Conservation (phyloP, 2,797 vertebrate species). For the Melanotaenia pygmaea region DNA sequence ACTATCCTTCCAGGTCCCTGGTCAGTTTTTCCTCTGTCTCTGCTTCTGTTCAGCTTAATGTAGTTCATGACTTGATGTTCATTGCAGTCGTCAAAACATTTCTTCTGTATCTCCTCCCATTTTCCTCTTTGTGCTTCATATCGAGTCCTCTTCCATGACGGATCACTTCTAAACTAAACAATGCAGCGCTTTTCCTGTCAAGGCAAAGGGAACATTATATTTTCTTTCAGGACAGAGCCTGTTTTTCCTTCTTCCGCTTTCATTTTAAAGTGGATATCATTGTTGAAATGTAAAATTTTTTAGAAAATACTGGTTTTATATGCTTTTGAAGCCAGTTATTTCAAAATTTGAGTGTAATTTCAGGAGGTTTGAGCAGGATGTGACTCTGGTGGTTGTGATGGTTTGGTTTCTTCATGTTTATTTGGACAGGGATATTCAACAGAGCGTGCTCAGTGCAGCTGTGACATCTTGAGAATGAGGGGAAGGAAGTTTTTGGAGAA, state of each 20-base stretch:
- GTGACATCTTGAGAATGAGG: background rate
- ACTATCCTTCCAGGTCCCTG: constrained; percentile 1
- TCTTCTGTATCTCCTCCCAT: constrained; percentile 54
- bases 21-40: constrained; percentile 7
- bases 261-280: constrained; percentile 6
- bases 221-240: constrained; percentile 5
- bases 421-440: constrained; percentile 7
- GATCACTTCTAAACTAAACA: constrained; percentile 58
- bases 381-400: background rate
- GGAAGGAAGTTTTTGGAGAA: background rate
- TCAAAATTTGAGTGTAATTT: constrained; percentile 8
- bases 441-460: background rate
- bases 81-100: constrained; percentile 52
- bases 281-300: background rate
- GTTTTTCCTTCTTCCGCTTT: background rate
- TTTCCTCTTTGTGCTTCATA: constrained; percentile 35
- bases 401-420: constrained; percentile 14
- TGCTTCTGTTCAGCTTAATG: constrained; percentile 41
- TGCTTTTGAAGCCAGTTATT: constrained; percentile 29
- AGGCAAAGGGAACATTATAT: constrained; percentile 33
- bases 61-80: constrained; percentile 41
- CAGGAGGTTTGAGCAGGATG: constrained; percentile 3
- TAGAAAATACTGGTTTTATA: background rate
- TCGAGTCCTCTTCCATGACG: constrained; percentile 41
- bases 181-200: constrained; percentile 54